Evolutionary conservation across 2,888 invertebrate species (phyloP).

Genomic region (Colostygia pectinataria): DNA sequence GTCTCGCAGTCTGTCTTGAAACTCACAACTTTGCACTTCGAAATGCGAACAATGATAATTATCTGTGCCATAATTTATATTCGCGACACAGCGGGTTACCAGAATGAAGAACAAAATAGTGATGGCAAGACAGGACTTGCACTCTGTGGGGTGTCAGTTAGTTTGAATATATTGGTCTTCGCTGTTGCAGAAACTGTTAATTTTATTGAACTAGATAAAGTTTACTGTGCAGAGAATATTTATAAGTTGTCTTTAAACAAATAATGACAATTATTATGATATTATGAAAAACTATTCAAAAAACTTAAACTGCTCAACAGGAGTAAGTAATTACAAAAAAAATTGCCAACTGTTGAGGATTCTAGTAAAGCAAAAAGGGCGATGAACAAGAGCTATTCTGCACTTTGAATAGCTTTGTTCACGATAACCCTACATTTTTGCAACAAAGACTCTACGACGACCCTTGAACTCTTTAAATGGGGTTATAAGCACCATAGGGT

Average conservation of each 20-base stretch:
- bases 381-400: slow-evolving; percentile 20
- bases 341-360: slow-evolving; percentile 11
- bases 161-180: slow-evolving; percentile 31
- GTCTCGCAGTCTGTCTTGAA: slow-evolving; percentile 20
- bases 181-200: slow-evolving; percentile 26
- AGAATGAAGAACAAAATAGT: slow-evolving; percentile 37
- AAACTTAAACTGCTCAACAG: not conserved
- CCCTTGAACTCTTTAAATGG: slow-evolving; percentile 42
- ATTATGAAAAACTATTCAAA: not conserved
- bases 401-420: slow-evolving; percentile 42
- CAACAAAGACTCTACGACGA: slow-evolving; percentile 49
- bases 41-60: slow-evolving; percentile 41
- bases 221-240: too few species aligned
- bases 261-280: too few species aligned
- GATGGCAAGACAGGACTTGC: slow-evolving; percentile 29
- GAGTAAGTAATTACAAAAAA: slow-evolving; percentile 8
- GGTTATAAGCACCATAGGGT: slow-evolving; percentile 39
- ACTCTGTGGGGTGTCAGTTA: slow-evolving; percentile 43
- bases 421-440: slow-evolving; percentile 43
- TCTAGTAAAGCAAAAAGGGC: slow-evolving; percentile 18
- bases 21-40: slow-evolving; percentile 29
- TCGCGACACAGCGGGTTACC: slow-evolving; percentile 58
- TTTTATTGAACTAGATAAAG: slow-evolving; percentile 14
- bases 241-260: too few species aligned
- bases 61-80: slow-evolving; percentile 52